Evolutionary conservation across 2,113 vertebrate genomes (phyloP), one percentile per base, ranked within the genome.

Genomic region (Charadrius vociferus): DNA sequence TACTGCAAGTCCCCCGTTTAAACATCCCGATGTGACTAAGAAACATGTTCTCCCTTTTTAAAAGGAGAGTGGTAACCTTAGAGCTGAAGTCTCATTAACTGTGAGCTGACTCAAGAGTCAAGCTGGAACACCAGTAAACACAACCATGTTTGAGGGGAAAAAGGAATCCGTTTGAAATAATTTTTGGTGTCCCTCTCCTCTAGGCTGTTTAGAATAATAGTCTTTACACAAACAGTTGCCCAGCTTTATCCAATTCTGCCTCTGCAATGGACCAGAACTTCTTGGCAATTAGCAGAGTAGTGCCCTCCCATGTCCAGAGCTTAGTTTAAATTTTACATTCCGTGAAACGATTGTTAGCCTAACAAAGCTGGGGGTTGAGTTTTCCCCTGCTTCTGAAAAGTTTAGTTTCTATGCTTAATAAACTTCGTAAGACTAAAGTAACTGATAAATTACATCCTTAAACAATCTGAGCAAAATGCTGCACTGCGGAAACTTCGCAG

Each of bases 331-430:
- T 80, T 20, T 71, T 30, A 80, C 63, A 26, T 86, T 84, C 83
- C 74, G 78, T 89, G 78, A 74, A 95, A 95, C 3, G 3, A 88
- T 5, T 86, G 75, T 80, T 96, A 91, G 82, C 80, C 84, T 92
- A 95, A 92, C 85, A 91, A 93, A 95, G 81, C 73, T 77, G 92
- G 37, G 30, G 61, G 58, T 58, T 89, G 59, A 95, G 84, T 80
- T 88, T 74, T 85, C 58, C 41, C 53, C 58, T 92, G 79, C 80
- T 91, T 91, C 85, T 90, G 86, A 34, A 72, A 95, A 83, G 82
- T 86, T 89, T 87, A 77, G 59, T 21, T 95, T 79, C 95, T 88
- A 92, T 92, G 89, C 71, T 91, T 95, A 93, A 95, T 95, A 95
- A 90, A 88, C 75, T 92, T 93, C 88, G 91, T 82, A 95, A 74